Evolutionary conservation across 2,113 vertebrate genomes (phyloP).

Genomic region (Mus spicilegus): DNA sequence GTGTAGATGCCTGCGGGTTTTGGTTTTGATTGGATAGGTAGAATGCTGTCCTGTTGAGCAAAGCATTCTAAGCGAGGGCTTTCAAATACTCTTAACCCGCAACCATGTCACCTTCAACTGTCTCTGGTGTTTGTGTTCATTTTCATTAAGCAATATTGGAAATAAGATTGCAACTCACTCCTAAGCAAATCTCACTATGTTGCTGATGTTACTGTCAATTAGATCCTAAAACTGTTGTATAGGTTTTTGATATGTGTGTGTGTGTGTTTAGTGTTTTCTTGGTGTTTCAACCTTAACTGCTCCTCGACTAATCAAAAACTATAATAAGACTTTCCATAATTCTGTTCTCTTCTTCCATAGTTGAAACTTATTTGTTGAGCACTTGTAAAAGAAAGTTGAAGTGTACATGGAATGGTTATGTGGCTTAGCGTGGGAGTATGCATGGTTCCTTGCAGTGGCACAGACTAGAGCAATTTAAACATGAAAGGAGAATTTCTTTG

Average conservation of each 20-base stretch:
- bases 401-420: constrained; percentile 5
- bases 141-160: constrained; percentile 66
- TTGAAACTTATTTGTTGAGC: constrained; percentile 7
- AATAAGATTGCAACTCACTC: constrained; percentile 62
- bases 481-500: constrained; percentile 29
- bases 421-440: not conserved
- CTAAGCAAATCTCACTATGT: constrained; percentile 60
- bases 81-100: constrained; percentile 45
- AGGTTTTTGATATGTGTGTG: not conserved
- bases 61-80: constrained; percentile 45
- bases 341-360: constrained; percentile 34
- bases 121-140: constrained; percentile 66
- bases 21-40: constrained; percentile 58
- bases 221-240: constrained; percentile 64
- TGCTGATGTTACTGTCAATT: constrained; percentile 72
- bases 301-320: constrained; percentile 58
- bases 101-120: constrained; percentile 33
- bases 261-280: constrained; percentile 37
- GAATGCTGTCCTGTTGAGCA: constrained; percentile 49
- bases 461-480: constrained; percentile 36
- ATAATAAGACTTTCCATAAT: constrained; percentile 49
- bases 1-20: constrained; percentile 49
- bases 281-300: constrained; percentile 50
- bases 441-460: constrained; percentile 35
- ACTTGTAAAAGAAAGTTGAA: constrained; percentile 40